Percentiles rank a stretch among this genome's conserved stretches.
These are phyloP conservation scores for Drosophila ironensis DNA, from an alignment of 1,140 invertebrate species.

Conservation along the genomic window DNA sequence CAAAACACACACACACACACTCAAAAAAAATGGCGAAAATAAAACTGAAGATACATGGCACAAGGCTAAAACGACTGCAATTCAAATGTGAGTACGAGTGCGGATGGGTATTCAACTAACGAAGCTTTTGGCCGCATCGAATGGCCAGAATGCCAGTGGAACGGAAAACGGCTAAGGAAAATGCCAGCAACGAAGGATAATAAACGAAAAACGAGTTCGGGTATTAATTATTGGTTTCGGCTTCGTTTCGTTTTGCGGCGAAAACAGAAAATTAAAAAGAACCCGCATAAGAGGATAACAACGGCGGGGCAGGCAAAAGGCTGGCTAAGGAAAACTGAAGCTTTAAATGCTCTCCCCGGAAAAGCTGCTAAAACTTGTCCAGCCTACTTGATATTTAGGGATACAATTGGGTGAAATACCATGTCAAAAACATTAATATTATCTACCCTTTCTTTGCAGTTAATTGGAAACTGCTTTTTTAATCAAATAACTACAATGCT, in stretches of 20 bases:
- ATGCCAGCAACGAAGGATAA: conserved; percentile 45
- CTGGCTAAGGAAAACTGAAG: no score
- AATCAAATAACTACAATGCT: no score
- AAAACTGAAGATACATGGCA: conserved; percentile 62
- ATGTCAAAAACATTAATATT: no score
- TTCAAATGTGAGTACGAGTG: conserved; percentile 31
- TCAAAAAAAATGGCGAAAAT: conserved; percentile 33
- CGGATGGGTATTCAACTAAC: conserved; percentile 46
- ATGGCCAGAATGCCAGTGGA: conserved; percentile 19
- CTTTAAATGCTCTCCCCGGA: no score
- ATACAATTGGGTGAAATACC: no score
- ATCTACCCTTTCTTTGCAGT: no score
- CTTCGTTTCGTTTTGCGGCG: conserved; percentile 47
- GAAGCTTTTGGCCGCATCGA: conserved; percentile 50
- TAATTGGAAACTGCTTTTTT: no score
- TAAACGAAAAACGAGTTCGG: conserved; percentile 60
- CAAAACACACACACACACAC: no score
- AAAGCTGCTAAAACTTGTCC: no score
- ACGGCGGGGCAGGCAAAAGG: background rate
- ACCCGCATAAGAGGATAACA: background rate
- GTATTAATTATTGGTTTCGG: conserved; percentile 72
- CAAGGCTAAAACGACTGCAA: conserved; percentile 62
- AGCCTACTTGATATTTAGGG: no score
- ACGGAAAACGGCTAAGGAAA: conserved; percentile 21
- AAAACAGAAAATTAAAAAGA: conserved; percentile 26